Evolutionary conservation across 2,888 invertebrate genomes (phyloP), one percentile per base, ranked within the genome.

Genomic region (Drosophila kanekoi): DNA sequence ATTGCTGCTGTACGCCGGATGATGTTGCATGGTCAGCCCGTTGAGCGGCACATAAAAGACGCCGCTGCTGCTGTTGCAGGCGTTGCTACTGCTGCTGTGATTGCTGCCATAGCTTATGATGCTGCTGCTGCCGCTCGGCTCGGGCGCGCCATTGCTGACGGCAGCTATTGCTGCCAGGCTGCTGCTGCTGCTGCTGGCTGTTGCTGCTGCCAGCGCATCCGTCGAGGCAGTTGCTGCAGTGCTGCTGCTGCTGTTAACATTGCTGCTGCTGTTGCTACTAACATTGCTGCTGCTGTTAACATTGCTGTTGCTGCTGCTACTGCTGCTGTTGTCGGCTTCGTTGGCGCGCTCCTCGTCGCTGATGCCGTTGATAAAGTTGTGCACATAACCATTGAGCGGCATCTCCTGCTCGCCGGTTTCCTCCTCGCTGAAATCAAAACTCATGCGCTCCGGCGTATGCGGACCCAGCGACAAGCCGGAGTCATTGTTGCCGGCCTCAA

Each of bases 331-430:
- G 5, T 89, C 83, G 13, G 70, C 47, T 57, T 91, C 90, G 48
- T 71, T 76, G 20, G 79, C 61, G 57, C 69, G 77, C 16, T 68
- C 72, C 48, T 92, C 92, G 14, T 92, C 92, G 48, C 78, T 85
- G 37, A 92, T 91, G 32, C 92, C 92, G 59, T 92, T 92, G 33
- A 92, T 92, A 38, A 92, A 92, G 47, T 91, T 92, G 59, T 90
- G 88, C 28, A 92, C 92, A 57, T 91, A 91, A 1, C 93, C 93
- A 71, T 92, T 92, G 11, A 92, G 88, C 2, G 91, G 89, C 35
- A 87, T 89, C 52, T 92, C 92, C 67, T 85, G 86, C 9, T 91
- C 90, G 54, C 74, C 49, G 40, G 80, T 40, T 51, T 92, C 91
- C 64, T 91, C 92, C 47, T 92, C 92, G 54, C 85, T 90, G 47